These are phyloP conservation scores for Cephus runcator DNA, from an alignment of 2,888 invertebrate species.

Conservation along the genomic window DNA sequence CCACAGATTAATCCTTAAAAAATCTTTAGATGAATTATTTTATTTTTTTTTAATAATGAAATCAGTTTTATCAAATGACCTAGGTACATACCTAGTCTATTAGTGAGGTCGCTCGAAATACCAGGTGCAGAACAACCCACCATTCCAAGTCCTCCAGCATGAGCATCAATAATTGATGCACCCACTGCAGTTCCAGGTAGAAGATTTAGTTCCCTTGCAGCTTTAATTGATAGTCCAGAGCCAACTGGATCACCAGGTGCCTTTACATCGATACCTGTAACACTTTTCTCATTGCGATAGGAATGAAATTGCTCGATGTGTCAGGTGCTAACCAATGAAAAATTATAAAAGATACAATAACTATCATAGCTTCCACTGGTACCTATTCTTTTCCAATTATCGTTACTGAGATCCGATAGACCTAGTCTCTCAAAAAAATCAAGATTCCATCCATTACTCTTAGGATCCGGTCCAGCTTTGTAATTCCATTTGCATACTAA, in stretches of 20 bases:
- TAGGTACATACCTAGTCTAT: conserved; percentile 66
- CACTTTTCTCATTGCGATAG: background rate
- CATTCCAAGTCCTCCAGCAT: conserved; percentile 92
- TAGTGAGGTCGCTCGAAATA: conserved; percentile 64
- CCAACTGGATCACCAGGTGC: conserved; percentile 81
- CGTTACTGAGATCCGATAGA: conserved; percentile 76
- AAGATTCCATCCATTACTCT: conserved; percentile 75
- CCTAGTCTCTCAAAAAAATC: conserved; percentile 80
- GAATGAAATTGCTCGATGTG: background rate
- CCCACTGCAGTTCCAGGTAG: conserved; percentile 81
- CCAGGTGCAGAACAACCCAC: conserved; percentile 74
- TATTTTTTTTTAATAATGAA: conserved; percentile 30
- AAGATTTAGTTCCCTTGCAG: conserved; percentile 79
- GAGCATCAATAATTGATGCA: conserved; percentile 93
- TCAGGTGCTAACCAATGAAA: background rate
- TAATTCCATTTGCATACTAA: conserved; percentile 96
- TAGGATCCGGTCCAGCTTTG: conserved; percentile 72
- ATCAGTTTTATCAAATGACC: background rate
- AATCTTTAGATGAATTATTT: conserved; percentile 30
- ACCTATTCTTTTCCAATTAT: conserved; percentile 79
- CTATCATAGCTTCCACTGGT: conserved; percentile 26
- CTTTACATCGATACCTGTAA: conserved; percentile 68
- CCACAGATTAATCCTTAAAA: conserved; percentile 84
- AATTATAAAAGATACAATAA: background rate
- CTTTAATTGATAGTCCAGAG: conserved; percentile 70